Percentiles rank a stretch among this genome's conserved stretches.
These are phyloP conservation scores for Pollenia labialis DNA, from an alignment of 2,888 invertebrate species.

Conservation along the genomic window DNA sequence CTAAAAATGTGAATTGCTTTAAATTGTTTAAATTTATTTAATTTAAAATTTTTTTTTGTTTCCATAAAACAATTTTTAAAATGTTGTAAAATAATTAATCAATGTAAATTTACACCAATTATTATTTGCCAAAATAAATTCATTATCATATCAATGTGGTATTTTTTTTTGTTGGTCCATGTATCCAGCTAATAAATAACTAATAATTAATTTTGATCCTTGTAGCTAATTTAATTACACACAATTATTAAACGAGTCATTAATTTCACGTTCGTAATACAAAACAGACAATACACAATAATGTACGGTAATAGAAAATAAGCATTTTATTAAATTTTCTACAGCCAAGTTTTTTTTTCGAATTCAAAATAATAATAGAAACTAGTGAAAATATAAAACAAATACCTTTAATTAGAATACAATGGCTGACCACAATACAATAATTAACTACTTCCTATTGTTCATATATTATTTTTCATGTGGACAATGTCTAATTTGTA, in stretches of 20 bases:
- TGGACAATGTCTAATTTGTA: conserved; percentile 21
- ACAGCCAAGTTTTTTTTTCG: neutral
- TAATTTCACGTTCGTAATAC: conserved; percentile 44
- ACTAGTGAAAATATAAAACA: conserved; percentile 34
- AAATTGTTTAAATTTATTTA: neutral
- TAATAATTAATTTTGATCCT: conserved; percentile 47
- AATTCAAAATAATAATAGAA: conserved; percentile 8
- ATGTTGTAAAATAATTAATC: conserved; percentile 34
- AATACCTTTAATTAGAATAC: conserved; percentile 62
- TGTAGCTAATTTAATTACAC: conserved; percentile 43
- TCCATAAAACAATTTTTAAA: neutral
- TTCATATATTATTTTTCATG: conserved; percentile 26
- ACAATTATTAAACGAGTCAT: conserved; percentile 40
- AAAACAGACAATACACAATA: conserved; percentile 26
- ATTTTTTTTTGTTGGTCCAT: neutral
- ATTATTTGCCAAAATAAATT: conserved; percentile 15
- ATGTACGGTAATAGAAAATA: conserved; percentile 21
- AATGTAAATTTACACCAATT: conserved; percentile 21
- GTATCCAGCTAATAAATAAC: conserved; percentile 33
- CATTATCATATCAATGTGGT: conserved; percentile 10
- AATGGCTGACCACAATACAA: conserved; percentile 63
- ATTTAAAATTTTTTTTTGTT: neutral
- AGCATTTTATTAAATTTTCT: conserved; percentile 45
- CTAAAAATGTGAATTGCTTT: no score
- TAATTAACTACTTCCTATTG: conserved; percentile 59